phyloP scores from a whole-genome alignment of 2,113 vertebrate species.

The Malurus cyaneus region DNA sequence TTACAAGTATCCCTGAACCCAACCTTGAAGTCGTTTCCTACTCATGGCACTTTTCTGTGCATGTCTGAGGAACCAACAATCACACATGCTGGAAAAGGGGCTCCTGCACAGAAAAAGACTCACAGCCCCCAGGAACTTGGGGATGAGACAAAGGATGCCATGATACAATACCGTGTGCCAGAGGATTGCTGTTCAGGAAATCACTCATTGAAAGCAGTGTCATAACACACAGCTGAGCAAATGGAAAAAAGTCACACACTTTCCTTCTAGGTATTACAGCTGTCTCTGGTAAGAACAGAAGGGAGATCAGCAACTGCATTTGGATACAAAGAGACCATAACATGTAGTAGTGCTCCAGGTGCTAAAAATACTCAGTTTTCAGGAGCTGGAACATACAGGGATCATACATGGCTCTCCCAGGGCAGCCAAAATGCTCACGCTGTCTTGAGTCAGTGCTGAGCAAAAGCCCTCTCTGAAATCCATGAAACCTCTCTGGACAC shows the following conservation, averaged over 20 bases:
- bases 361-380: not conserved
- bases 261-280: not conserved
- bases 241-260: not conserved
- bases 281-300: not conserved
- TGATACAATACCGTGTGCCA: not conserved
- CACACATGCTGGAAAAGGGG: not conserved
- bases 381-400: not conserved
- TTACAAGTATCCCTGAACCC: not conserved
- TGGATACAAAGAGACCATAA: not conserved
- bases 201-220: not conserved
- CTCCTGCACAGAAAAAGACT: not conserved
- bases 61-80: not conserved
- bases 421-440: not conserved
- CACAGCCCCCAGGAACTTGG: not conserved
- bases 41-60: not conserved
- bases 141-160: not conserved
- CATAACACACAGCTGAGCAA: not conserved
- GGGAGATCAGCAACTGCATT: not conserved
- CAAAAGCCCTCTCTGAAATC: not conserved
- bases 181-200: not conserved
- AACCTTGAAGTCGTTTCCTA: not conserved
- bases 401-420: not conserved
- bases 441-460: not conserved
- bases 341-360: rapidly evolving
- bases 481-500: not conserved